Conservation (phyloP, 2,113 vertebrate species). For the Oncorhynchus gorbuscha region DNA sequence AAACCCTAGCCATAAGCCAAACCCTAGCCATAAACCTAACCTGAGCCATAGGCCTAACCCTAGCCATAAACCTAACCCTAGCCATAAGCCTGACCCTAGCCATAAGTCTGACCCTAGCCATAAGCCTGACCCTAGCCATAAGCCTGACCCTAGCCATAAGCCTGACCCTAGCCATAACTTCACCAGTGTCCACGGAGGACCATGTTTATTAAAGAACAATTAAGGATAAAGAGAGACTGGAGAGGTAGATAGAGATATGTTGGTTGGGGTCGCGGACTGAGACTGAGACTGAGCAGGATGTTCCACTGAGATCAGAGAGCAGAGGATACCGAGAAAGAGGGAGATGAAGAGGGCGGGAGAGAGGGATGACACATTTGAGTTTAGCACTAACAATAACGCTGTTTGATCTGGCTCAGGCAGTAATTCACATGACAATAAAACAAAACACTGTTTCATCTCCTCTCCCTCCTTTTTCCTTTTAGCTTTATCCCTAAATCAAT, state of each 20-base stretch:
- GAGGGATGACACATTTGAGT: slow-evolving; percentile 46
- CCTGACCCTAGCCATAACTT: neutral
- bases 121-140: neutral
- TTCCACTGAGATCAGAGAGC: slow-evolving; percentile 36
- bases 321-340: slow-evolving; percentile 41
- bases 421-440: slow-evolving; percentile 56
- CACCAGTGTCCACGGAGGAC: too few relatives aligned
- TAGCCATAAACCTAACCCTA: too few relatives aligned
- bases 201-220: slow-evolving; percentile 2
- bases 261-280: neutral
- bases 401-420: slow-evolving; percentile 58
- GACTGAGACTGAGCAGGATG: slow-evolving; percentile 15
- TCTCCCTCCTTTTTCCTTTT: slow-evolving; percentile 28
- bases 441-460: slow-evolving; percentile 46
- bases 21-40: too few relatives aligned
- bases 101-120: too few relatives aligned
- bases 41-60: too few relatives aligned
- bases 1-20: too few relatives aligned
- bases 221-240: neutral
- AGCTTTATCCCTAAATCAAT: slow-evolving; percentile 43
- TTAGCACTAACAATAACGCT: slow-evolving; percentile 50
- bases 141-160: too few relatives aligned
- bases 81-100: too few relatives aligned
- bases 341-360: slow-evolving; percentile 16
- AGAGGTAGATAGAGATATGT: neutral